Base-by-base conservation (phyloP, 2,888 invertebrate species). In the Leptinotarsa juncta region DNA sequence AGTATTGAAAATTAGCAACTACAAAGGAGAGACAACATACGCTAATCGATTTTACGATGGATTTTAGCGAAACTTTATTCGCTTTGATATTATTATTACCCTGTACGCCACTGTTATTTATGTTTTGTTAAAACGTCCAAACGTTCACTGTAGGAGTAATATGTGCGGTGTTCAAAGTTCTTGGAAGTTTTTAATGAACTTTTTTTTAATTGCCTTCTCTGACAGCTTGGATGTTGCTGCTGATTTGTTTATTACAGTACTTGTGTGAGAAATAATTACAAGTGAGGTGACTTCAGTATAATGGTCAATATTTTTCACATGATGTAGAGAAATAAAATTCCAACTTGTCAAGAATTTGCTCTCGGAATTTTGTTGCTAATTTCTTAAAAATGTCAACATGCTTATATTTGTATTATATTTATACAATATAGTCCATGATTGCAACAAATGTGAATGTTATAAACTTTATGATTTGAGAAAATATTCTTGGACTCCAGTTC, bases 191-290 rank as follows among this genome's bases (percentile, higher is more conserved):
- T 69, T 69, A 68, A 68, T 68, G 55, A 68, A 57, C 16, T 55
- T 32, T 62, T 68, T 68, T 68, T 68, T 55, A 69, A 69, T 69
- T 55, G 57, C 48, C 16, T 20, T n/a, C 69, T 16, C 67, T 57
- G 69, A 69, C 69, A 69, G 48, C 69, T 60, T 23, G 23, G 42
- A 48, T 69, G 69, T 49, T 23, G 69, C 57, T 55, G 32, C 10
- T 69, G 69, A 69, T 69, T 69, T 69, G 57, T 69, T 69, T 69
- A 69, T 69, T 69, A 69, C 69, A 57, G 23, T 57, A 69, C 48
- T 69, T 57, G 53, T 48, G 69, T 48, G 62, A 62, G n/a, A 57
- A 57, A 60, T 55, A 53, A 57, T 69, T 57, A 69, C 57, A 62
- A 62, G 62, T 62, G n/a, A 62, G n/a, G 16, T n/a, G 7, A 32